phyloP scores from a whole-genome alignment of 2,113 vertebrate genomes.

The Strix uralensis region DNA sequence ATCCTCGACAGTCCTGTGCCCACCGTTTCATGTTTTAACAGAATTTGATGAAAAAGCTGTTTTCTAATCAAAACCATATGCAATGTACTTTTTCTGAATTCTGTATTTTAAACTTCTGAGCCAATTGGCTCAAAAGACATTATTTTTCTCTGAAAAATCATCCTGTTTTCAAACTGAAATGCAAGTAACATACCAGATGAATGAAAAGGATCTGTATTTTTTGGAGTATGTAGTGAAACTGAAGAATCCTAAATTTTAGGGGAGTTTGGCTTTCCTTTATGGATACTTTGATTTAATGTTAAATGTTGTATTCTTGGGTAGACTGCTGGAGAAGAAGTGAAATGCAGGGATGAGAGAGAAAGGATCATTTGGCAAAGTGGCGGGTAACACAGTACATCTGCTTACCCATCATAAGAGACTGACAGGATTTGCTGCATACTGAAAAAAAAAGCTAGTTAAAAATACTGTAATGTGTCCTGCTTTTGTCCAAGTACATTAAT shows the following conservation, averaged over 20 bases:
- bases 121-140: not conserved
- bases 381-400: not conserved
- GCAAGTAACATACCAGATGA: not conserved
- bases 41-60: not conserved
- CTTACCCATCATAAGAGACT: not conserved
- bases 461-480: not conserved
- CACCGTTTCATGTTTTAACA: not conserved
- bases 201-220: not conserved
- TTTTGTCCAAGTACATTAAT: constrained; percentile 15
- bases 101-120: not conserved
- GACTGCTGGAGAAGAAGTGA: not conserved
- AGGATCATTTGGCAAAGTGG: not conserved
- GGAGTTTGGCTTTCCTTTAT: not conserved
- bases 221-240: not conserved
- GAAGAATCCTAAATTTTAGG: not conserved
- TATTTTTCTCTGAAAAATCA: constrained; percentile 23
- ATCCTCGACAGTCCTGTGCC: not conserved
- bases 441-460: not conserved
- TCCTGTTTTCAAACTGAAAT: constrained; percentile 21
- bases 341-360: not conserved
- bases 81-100: not conserved
- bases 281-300: not conserved
- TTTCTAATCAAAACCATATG: constrained; percentile 24
- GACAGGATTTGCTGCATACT: not conserved
- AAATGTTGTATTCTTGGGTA: not conserved